These are phyloP conservation scores for Agriopis marginaria DNA, from an alignment of 2,888 invertebrate species.

Conservation along the genomic window DNA sequence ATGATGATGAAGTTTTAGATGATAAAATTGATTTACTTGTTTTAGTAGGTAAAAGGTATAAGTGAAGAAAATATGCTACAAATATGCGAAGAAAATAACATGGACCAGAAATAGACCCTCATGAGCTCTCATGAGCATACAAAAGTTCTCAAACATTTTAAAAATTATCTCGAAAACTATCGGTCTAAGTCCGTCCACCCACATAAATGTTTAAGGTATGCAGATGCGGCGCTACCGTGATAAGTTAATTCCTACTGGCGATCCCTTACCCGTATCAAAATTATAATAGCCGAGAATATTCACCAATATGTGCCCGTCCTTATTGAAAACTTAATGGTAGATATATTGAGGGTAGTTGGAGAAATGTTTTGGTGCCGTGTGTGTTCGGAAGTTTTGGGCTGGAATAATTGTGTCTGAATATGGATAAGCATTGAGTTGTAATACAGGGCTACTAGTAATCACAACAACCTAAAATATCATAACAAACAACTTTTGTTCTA, in stretches of 20 bases:
- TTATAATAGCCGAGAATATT: constrained; percentile 74
- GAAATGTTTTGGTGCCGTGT: constrained; percentile 32
- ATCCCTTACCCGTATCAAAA: constrained; percentile 84
- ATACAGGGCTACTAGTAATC: too few relatives aligned
- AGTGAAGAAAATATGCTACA: too few relatives aligned
- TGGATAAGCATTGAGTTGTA: not conserved
- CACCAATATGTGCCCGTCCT: constrained; percentile 72
- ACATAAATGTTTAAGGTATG: constrained; percentile 83
- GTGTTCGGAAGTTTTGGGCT: constrained; percentile 21
- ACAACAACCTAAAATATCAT: too few relatives aligned
- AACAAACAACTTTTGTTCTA: too few relatives aligned
- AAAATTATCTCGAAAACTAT: constrained; percentile 17
- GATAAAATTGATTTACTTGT: too few relatives aligned
- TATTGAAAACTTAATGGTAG: constrained; percentile 54
- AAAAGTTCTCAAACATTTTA: not conserved
- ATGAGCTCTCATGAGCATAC: too few relatives aligned
- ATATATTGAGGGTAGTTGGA: constrained; percentile 43
- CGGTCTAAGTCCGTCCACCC: constrained; percentile 63
- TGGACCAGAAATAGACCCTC: too few relatives aligned
- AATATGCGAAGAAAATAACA: too few relatives aligned
- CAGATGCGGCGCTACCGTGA: constrained; percentile 81
- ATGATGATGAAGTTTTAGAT: too few relatives aligned
- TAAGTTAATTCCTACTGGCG: constrained; percentile 84
- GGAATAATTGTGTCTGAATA: constrained; percentile 10
- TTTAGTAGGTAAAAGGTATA: too few relatives aligned